Evolutionary conservation across 2,113 vertebrate genomes (phyloP).

Genomic region (Monarcha castaneiventris): DNA sequence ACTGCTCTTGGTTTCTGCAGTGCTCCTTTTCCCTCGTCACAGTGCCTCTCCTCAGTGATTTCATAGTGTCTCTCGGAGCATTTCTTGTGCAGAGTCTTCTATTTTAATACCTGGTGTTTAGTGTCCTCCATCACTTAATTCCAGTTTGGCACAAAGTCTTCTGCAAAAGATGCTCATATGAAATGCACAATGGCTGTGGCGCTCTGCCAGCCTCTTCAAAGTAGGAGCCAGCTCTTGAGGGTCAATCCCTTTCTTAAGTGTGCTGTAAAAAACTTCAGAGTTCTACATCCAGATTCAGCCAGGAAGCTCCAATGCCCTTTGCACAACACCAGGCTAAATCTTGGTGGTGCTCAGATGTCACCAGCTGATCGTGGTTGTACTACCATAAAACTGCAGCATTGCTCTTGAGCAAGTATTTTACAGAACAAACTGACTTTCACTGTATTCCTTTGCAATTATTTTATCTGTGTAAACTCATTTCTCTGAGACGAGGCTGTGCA

Average conservation of each 20-base stretch:
- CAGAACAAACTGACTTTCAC: background rate
- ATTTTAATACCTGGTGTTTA: background rate
- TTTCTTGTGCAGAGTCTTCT: background rate
- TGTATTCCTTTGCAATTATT: background rate
- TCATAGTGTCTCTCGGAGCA: background rate
- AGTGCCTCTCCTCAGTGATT: background rate
- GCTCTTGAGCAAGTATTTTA: background rate
- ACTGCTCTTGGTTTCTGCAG: background rate
- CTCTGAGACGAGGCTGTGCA: background rate
- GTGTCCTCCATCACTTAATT: background rate
- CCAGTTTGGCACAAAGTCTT: background rate
- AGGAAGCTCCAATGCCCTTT: background rate
- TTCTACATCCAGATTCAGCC: background rate
- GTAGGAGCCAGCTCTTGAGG: background rate
- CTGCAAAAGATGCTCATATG: background rate
- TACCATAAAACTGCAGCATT: background rate
- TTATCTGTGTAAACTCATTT: background rate
- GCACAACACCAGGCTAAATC: background rate
- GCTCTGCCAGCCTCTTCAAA: fast-evolving
- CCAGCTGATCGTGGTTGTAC: background rate
- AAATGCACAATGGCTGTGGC: background rate
- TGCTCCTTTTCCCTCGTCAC: fast-evolving
- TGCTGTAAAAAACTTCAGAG: background rate
- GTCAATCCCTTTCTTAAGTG: background rate
- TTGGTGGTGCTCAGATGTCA: background rate